Evolutionary conservation across 2,888 invertebrate species (phyloP).

Genomic region (Lottia scabra): DNA sequence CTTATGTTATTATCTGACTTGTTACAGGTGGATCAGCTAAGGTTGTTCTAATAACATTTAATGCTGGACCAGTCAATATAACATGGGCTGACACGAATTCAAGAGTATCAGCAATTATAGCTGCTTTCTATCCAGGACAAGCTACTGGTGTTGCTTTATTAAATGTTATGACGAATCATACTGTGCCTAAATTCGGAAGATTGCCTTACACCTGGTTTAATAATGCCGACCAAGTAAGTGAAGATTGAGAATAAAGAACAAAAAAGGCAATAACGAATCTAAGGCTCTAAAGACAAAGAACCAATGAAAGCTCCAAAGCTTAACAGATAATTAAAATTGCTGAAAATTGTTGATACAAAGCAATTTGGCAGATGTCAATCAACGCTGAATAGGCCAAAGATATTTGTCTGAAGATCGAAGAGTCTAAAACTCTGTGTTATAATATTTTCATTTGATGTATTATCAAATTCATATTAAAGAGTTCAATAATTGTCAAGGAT

Average conservation of each 20-base stretch:
- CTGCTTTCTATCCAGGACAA: constrained; percentile 63
- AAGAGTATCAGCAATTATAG: constrained; percentile 45
- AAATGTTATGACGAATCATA: constrained; percentile 45
- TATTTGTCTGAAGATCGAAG: no score
- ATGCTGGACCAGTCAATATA: constrained; percentile 63
- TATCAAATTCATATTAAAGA: no score
- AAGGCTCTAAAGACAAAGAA: no score
- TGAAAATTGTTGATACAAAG: no score
- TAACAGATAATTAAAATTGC: no score
- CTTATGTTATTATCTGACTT: neutral
- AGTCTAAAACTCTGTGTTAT: no score
- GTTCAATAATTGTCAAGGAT: no score
- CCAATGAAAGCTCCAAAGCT: no score
- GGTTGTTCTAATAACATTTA: constrained; percentile 56
- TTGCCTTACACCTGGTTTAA: constrained; percentile 63
- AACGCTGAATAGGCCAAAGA: no score
- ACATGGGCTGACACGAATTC: constrained; percentile 46
- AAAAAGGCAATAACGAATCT: no score
- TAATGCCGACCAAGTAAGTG: neutral
- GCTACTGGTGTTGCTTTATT: constrained; percentile 57
- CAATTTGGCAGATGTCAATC: no score
- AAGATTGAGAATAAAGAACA: neutral
- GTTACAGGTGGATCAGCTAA: constrained; percentile 21
- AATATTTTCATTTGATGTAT: no score
- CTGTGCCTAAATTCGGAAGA: constrained; percentile 39